Percentiles rank a stretch among this genome's conserved stretches.
Evolutionary conservation across 2,113 vertebrate genomes (phyloP).

Genomic region (Paratilapia polleni): DNA sequence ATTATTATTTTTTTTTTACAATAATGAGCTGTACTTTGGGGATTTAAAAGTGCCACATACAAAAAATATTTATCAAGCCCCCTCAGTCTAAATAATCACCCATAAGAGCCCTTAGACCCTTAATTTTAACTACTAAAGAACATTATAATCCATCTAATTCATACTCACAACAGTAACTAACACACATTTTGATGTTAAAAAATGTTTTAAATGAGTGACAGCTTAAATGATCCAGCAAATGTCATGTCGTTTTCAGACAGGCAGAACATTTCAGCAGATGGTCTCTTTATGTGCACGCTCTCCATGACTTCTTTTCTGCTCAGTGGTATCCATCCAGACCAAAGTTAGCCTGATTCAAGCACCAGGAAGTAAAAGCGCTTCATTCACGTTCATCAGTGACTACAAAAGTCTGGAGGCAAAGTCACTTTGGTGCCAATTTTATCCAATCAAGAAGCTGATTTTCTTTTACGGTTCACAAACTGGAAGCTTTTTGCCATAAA

Average conservation of each 20-base stretch:
- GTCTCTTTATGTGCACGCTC: conserved; percentile 47
- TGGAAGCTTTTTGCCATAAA: neutral
- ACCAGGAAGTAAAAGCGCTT: conserved; percentile 6
- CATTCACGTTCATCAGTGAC: conserved; percentile 32
- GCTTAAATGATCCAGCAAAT: conserved; percentile 68
- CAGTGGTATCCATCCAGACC: conserved; percentile 20
- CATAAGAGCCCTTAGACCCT: neutral
- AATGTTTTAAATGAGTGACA: conserved; percentile 57
- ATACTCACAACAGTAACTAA: conserved; percentile 15
- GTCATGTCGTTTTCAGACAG: conserved; percentile 53
- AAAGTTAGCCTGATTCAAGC: conserved; percentile 22
- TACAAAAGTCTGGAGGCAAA: conserved; percentile 1
- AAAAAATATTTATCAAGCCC: neutral
- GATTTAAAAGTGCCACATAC: conserved; percentile 15
- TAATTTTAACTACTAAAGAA: neutral
- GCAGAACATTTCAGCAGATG: conserved; percentile 59
- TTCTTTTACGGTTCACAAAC: neutral
- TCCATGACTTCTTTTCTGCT: conserved; percentile 24
- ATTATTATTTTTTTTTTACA: conserved; percentile 12
- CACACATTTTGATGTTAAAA: conserved; percentile 25
- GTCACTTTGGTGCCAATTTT: conserved; percentile 11
- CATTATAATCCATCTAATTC: conserved; percentile 20
- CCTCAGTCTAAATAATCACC: neutral
- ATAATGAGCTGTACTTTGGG: neutral
- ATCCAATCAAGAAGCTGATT: conserved; percentile 20